phyloP scores from a whole-genome alignment of 1,140 invertebrate genomes.

The Achroia grisella region DNA sequence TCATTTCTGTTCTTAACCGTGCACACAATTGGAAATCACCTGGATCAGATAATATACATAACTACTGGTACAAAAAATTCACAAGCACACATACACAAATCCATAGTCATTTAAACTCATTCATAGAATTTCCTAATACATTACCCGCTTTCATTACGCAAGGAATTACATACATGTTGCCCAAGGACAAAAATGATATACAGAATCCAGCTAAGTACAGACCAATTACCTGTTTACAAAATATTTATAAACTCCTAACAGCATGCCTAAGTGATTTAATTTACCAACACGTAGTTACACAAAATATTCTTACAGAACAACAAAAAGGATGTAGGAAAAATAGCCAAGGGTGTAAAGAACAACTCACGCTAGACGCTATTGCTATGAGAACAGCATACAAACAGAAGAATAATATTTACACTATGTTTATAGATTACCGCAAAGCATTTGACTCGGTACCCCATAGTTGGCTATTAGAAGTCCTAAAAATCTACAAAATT shows the following conservation, averaged over 20 bases:
- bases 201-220: neutral
- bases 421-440: slow-evolving; percentile 1
- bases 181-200: neutral
- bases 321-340: neutral
- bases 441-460: slow-evolving; percentile 3
- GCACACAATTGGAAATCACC: slow-evolving; percentile 8
- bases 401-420: slow-evolving; percentile 5
- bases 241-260: neutral
- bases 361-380: slow-evolving; percentile 7
- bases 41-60: slow-evolving; percentile 1
- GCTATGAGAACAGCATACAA: slow-evolving; percentile 1
- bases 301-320: neutral
- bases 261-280: neutral
- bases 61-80: slow-evolving; percentile 4
- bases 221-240: neutral
- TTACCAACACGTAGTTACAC: neutral
- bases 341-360: neutral
- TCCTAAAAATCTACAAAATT: slow-evolving; percentile 1
- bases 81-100: neutral
- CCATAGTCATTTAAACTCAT: slow-evolving; percentile 7
- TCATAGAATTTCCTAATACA: slow-evolving; percentile 8
- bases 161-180: neutral
- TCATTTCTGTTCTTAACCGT: neutral
- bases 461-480: neutral
- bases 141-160: neutral